phyloP scores from a whole-genome alignment of 1,140 invertebrate species.

The Luehdorfia chinensis region DNA sequence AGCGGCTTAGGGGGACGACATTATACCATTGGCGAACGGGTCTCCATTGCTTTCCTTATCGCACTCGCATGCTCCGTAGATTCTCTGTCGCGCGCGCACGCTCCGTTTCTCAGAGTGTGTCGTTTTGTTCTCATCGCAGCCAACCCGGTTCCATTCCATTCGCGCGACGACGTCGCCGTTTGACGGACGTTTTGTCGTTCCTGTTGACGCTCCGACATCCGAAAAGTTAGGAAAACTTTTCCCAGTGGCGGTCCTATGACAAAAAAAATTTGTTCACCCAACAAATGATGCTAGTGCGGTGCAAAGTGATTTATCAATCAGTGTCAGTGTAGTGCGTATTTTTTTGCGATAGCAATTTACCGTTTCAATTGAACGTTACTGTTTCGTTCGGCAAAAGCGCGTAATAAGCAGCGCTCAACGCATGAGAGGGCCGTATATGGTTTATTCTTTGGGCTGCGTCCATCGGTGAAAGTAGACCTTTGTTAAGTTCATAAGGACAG shows the following conservation, averaged over 20 bases:
- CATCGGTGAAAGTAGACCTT: constrained; percentile 71
- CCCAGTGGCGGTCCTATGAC: constrained; percentile 37
- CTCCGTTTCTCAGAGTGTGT: constrained; percentile 33
- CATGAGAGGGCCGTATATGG: constrained; percentile 66
- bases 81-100: constrained; percentile 27
- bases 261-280: constrained; percentile 33
- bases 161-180: constrained; percentile 52
- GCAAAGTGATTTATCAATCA: constrained; percentile 42
- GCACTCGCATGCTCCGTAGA: constrained; percentile 21
- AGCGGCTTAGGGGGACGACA: constrained; percentile 23
- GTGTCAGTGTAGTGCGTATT: constrained; percentile 64
- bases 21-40: constrained; percentile 10
- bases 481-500: constrained; percentile 72
- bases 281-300: constrained; percentile 35
- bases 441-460: constrained; percentile 57
- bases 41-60: constrained; percentile 22
- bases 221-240: constrained; percentile 67
- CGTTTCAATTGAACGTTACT: constrained; percentile 72
- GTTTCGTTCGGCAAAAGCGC: constrained; percentile 63
- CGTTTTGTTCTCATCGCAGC: constrained; percentile 39
- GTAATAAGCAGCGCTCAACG: constrained; percentile 56
- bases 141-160: constrained; percentile 40
- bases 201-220: constrained; percentile 37
- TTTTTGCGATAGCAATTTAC: constrained; percentile 59
- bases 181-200: constrained; percentile 36